Evolutionary conservation across 2,888 invertebrate genomes (phyloP), one percentile per base, ranked within the genome.

Genomic region (Diachrysia chrysitis): DNA sequence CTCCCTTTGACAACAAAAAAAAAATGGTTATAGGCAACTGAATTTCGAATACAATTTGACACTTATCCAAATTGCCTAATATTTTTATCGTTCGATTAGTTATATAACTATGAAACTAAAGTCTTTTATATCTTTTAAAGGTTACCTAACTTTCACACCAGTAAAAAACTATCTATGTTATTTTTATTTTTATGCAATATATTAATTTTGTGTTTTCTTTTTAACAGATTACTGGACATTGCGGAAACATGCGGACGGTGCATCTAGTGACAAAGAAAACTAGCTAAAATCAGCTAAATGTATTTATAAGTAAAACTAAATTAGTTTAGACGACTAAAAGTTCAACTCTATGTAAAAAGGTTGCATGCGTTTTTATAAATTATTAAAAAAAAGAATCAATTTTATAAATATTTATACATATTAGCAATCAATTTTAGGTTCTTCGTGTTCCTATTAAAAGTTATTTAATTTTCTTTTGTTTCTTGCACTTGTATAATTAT

Each of bases 201-300:
- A 21, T 21, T 51, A 21, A 51, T 51, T 19, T 2, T 12, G 0
- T 21, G 42, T 51, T 82, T 87, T 89, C 76, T 78, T 85, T 83
- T 81, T 95, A 93, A 69, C 95, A 96, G 96, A 95, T 94, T 96
- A 95, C 75, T 95, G 95, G 95, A 95, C 95, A 19, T 85, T 94
- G 72, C 88, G 95, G 82, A 96, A 96, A 86, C 91, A 93, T 73
- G 82, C 93, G 54, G 95, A 95, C 14, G 86, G 90, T 0, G 87
- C 91, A 21, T 89, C 92, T 2, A 95, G 95, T 74, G 95, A 95
- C 84, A 95, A 95, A 87, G 95, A 95, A 86, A 95, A 95, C 75
- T 95, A 92, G 82, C 7, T 55, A 60, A 65, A 61, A 64, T 58
- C 19, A 51, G 55, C n/a, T 29, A 14, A 71, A 54, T n/a, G n/a